A percentile compares a stretch with the other conserved stretches of the same genome.
phyloP scores from a whole-genome alignment of 2,797 vertebrate species.

The Pyrocephalus nanus region DNA sequence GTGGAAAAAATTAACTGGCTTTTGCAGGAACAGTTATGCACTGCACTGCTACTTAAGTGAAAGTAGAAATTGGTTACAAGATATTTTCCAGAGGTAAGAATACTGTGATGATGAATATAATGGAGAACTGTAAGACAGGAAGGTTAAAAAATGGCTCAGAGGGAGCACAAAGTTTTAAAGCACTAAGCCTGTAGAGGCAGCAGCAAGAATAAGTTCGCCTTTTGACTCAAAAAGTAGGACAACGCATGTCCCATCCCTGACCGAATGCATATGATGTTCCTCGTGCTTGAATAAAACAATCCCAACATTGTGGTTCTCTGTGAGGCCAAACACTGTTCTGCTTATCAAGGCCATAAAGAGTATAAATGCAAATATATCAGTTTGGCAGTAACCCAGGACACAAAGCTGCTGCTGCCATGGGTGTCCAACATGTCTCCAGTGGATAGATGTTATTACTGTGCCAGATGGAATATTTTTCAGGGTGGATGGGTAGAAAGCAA shows the following conservation, averaged over 20 bases:
- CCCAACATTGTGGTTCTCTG: neutral
- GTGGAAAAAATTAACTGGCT: neutral
- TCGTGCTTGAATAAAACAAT: neutral
- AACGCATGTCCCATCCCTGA: neutral
- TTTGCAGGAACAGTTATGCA: neutral
- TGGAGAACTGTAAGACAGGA: neutral
- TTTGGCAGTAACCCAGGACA: neutral
- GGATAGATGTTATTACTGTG: neutral
- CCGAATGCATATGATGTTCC: neutral
- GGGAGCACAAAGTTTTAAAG: neutral
- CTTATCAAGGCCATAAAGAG: neutral
- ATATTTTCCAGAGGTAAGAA: neutral
- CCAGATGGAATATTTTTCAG: neutral
- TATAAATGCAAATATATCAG: neutral
- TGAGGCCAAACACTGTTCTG: neutral
- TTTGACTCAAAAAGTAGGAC: neutral
- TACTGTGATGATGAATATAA: neutral
- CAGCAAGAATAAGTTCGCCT: neutral
- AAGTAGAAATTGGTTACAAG: neutral
- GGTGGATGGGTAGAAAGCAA: neutral
- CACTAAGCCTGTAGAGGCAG: neutral
- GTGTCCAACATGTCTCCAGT: neutral
- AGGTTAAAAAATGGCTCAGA: neutral
- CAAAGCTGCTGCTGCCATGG: neutral
- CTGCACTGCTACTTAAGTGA: neutral